Evolutionary conservation across 2,888 invertebrate species (phyloP), one percentile per base, ranked within the genome.

Genomic region (Sthenelais limicola): DNA sequence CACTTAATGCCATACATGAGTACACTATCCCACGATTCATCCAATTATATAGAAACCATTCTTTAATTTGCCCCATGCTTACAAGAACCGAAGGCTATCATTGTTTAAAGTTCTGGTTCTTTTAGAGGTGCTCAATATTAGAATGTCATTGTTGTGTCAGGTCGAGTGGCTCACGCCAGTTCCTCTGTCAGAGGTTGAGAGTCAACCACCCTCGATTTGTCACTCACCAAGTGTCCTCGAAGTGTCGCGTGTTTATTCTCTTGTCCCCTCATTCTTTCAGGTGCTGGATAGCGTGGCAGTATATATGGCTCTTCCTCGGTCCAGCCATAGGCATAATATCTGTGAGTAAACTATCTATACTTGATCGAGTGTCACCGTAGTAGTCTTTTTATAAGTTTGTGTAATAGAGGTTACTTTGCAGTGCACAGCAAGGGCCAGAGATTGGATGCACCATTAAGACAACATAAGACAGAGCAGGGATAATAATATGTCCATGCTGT

Each of bases 221-320:
- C 32, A 56, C 56, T 35, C 56, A 32, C 2, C 15, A 4, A 28
- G 56, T 56, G 56, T 4, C 9, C 12, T 15, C 32, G 32, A 35
- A 32, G 35, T 35, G 56, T 35, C 56, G 35, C 56, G 56, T 56
- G 56, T 32, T 56, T 32, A 56, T 56, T 33, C 56, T 56, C 56
- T 24, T 30, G 30, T 56, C 52, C 43, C 43, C 43, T n/a, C n/a
- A 24, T 51, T 24, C 26, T 56, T 51, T 0, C 72, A 87, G 87
- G 87, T 87, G 88, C 74, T 88, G 86, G 85, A 82, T 86, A 7
- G 80, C 84, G 3, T 84, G 84, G 82, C 81, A 83, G 69, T 83
- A 85, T 73, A 77, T 87, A n/a, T 87, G 87, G 87, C 78, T 87
- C 58, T 86, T 86, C 77, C 77, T 85, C 28, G 87, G 86, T 33